Evolutionary conservation across 2,888 invertebrate species (phyloP).

Genomic region (Ormyrus nitidulus): DNA sequence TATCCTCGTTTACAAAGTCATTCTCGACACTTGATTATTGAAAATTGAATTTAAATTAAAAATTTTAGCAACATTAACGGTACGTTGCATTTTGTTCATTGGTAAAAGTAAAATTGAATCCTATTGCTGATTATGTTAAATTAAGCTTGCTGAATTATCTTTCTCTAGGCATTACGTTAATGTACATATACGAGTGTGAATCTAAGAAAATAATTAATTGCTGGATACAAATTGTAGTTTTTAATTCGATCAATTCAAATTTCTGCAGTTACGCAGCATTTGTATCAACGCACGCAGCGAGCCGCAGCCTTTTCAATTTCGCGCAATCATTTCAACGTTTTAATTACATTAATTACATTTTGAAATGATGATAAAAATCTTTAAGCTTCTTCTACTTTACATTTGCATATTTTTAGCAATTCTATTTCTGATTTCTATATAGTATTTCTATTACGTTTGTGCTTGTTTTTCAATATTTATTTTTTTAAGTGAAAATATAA

Average conservation of each 20-base stretch:
- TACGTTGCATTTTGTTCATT: too few species aligned
- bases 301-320: slow-evolving; percentile 36
- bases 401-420: slow-evolving; percentile 20
- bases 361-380: slow-evolving; percentile 16
- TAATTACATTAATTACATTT: background rate
- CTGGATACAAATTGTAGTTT: slow-evolving; percentile 33
- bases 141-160: slow-evolving; percentile 1
- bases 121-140: too few species aligned
- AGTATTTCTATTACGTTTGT: background rate
- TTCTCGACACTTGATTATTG: background rate
- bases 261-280: slow-evolving; percentile 47
- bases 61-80: too few species aligned
- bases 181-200: slow-evolving; percentile 17
- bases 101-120: background rate
- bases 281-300: slow-evolving; percentile 50
- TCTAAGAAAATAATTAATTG: slow-evolving; percentile 7
- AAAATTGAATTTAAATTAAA: too few species aligned
- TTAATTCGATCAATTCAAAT: background rate
- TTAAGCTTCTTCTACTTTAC: slow-evolving; percentile 31
- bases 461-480: slow-evolving; percentile 18
- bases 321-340: slow-evolving; percentile 38
- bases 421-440: background rate
- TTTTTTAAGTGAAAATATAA: slow-evolving; percentile 27
- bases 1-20: background rate
- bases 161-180: slow-evolving; percentile 32